phyloP scores from a whole-genome alignment of 2,888 invertebrate species.

The Celastrina argiolus region DNA sequence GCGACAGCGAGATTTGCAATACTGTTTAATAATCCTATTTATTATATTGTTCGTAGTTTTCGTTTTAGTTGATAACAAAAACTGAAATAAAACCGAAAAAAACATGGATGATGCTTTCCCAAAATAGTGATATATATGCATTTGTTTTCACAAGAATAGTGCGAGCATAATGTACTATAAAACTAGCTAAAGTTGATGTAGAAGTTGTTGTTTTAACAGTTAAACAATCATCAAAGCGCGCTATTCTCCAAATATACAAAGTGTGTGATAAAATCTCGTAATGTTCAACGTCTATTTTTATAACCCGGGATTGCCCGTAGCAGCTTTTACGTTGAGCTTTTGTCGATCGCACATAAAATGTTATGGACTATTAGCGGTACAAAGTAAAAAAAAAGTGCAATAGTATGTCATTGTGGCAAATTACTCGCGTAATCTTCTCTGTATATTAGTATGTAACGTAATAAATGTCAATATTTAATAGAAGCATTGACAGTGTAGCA shows the following conservation, averaged over 20 bases:
- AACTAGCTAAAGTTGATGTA: background rate
- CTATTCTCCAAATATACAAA: background rate
- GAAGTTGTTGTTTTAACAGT: background rate
- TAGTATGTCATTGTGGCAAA: background rate
- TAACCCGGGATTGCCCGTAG: background rate
- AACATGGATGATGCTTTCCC: no score
- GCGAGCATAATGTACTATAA: background rate
- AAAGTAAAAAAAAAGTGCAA: background rate
- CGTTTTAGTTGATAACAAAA: background rate
- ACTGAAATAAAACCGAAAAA: no score
- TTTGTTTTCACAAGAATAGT: background rate
- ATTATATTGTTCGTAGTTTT: background rate
- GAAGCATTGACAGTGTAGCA: no score
- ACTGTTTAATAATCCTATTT: background rate
- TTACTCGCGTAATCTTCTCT: background rate
- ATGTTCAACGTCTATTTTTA: background rate
- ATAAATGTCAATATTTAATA: no score
- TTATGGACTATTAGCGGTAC: background rate
- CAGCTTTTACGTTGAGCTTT: slow-evolving; percentile 14
- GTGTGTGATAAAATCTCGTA: background rate
- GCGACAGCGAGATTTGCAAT: background rate
- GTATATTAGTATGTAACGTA: no score
- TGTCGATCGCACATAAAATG: slow-evolving; percentile 13
- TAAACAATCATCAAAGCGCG: background rate
- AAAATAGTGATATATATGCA: no score